Percentiles rank a stretch among this genome's conserved stretches.
Conservation (phyloP, 2,888 invertebrate species). For the Ophion obscuratus region DNA sequence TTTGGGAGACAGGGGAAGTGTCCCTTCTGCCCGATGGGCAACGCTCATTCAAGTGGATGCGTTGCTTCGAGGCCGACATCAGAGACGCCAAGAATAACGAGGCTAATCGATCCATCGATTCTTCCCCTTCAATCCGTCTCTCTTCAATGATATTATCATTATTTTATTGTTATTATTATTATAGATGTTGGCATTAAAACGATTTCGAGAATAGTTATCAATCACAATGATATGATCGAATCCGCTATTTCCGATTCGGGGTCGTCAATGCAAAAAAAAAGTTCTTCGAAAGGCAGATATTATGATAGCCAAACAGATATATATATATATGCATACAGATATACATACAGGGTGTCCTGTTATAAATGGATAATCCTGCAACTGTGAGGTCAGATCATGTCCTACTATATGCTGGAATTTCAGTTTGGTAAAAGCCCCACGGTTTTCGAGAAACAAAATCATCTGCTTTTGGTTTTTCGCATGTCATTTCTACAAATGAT, state of each 20-base stretch:
- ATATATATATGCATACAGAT: no score
- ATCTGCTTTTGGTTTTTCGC: no score
- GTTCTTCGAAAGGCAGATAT: not conserved
- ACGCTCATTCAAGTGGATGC: slow-evolving; percentile 47
- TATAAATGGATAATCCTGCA: no score
- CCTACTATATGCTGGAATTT: no score
- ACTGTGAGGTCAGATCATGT: no score
- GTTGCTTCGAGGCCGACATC: slow-evolving; percentile 24
- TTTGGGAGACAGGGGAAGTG: not conserved
- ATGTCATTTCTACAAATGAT: no score
- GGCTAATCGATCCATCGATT: slow-evolving; percentile 60
- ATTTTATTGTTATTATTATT: slow-evolving; percentile 37
- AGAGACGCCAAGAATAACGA: slow-evolving; percentile 58
- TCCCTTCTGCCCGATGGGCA: slow-evolving; percentile 26
- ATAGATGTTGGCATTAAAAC: not conserved
- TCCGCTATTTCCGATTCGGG: not conserved
- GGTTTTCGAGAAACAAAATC: no score
- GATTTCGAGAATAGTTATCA: not conserved
- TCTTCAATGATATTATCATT: slow-evolving; percentile 28
- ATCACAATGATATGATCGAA: not conserved
- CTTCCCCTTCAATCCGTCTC: slow-evolving; percentile 4
- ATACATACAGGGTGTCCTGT: no score
- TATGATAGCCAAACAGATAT: no score
- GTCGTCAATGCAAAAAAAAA: not conserved
- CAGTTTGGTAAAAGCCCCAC: no score